Conservation (phyloP, 2,113 vertebrate genomes). For the Pluvialis apricaria region DNA sequence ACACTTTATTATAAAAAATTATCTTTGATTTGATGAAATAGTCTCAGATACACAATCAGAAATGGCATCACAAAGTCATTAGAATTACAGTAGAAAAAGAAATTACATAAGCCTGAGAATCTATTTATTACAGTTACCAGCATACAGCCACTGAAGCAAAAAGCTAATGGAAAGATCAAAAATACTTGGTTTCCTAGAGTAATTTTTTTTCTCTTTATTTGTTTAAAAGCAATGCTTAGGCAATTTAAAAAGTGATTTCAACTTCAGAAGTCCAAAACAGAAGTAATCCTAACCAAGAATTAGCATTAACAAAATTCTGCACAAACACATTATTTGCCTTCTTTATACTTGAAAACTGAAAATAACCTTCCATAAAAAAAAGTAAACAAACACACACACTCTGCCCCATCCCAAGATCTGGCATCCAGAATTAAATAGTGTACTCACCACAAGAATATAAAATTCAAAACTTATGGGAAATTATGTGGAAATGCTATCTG, state of each 20-base stretch:
- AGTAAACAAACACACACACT: neutral
- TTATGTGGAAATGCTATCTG: neutral
- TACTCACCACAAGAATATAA: neutral
- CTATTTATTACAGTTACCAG: neutral
- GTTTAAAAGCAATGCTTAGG: neutral
- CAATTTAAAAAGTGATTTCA: neutral
- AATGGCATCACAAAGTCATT: neutral
- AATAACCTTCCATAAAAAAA: neutral
- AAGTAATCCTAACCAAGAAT: neutral
- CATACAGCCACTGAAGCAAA: neutral
- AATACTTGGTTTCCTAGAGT: neutral
- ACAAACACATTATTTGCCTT: neutral
- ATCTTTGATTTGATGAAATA: neutral
- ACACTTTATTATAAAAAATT: neutral
- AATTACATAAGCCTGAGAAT: neutral
- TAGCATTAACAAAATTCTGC: neutral
- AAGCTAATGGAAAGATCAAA: neutral
- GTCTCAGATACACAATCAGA: neutral
- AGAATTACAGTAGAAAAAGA: neutral
- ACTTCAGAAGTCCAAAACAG: neutral
- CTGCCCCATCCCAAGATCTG: neutral
- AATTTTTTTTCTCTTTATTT: neutral
- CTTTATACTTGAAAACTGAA: neutral
- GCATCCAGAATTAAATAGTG: neutral
- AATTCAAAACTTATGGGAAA: neutral